These are phyloP conservation scores for Helicoverpa zea DNA, from an alignment of 1,140 invertebrate species.

Conservation along the genomic window DNA sequence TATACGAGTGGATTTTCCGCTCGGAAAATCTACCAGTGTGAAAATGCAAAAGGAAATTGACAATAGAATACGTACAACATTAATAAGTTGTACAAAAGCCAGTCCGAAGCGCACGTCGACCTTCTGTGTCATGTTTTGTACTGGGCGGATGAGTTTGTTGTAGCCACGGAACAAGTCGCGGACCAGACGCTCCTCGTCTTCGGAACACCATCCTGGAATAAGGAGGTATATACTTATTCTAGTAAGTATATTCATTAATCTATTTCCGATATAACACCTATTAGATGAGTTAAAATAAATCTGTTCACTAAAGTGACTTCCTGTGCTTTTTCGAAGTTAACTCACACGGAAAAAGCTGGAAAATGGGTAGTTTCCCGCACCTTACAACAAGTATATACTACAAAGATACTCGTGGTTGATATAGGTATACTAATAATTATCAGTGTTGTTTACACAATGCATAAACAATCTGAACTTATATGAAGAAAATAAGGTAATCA, in stretches of 20 bases:
- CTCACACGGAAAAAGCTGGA: too few relatives aligned
- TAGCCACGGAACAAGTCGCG: slow-evolving; percentile 99
- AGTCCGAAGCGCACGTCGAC: slow-evolving; percentile 98
- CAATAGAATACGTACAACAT: slow-evolving; percentile 95
- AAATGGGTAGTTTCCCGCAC: too few relatives aligned
- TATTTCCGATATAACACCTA: neutral
- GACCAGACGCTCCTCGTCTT: slow-evolving; percentile 98
- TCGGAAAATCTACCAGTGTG: neutral
- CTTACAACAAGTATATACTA: too few relatives aligned
- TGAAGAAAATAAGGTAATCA: too few relatives aligned
- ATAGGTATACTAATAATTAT: too few relatives aligned
- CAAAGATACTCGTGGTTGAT: too few relatives aligned
- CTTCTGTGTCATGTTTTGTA: slow-evolving; percentile 98
- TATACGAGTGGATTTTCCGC: too few relatives aligned
- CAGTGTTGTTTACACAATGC: too few relatives aligned
- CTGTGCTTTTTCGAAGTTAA: too few relatives aligned
- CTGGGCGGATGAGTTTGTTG: slow-evolving; percentile 99
- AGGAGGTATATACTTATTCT: neutral
- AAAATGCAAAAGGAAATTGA: too few relatives aligned
- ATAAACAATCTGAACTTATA: too few relatives aligned
- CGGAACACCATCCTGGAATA: slow-evolving; percentile 90
- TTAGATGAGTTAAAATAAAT: neutral
- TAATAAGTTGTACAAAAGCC: slow-evolving; percentile 99
- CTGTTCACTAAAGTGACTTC: too few relatives aligned
- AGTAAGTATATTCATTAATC: neutral